These are phyloP conservation scores for Ceratoteleas bidentatus DNA, from an alignment of 1,140 invertebrate genomes.

Conservation along the genomic window DNA sequence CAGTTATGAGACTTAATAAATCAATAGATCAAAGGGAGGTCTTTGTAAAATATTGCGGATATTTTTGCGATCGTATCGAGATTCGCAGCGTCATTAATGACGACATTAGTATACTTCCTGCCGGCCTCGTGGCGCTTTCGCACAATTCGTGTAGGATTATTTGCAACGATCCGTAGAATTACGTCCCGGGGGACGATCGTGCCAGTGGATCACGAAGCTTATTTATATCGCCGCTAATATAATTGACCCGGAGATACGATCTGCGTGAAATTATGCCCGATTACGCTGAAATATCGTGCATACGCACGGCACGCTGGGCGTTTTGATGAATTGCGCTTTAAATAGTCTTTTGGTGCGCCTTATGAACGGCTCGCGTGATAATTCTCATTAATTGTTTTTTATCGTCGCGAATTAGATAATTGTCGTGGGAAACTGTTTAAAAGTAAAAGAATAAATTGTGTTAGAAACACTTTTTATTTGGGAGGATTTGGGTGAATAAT, in stretches of 20 bases:
- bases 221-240: constrained; percentile 49
- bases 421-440: constrained; percentile 34
- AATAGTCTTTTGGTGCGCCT: constrained; percentile 27
- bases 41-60: constrained; percentile 21
- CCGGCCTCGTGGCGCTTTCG: constrained; percentile 32
- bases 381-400: constrained; percentile 33
- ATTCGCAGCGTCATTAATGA: constrained; percentile 33
- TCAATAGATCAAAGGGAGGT: constrained; percentile 27
- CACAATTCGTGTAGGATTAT: constrained; percentile 33
- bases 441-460: too few relatives aligned
- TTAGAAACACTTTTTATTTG: too few relatives aligned
- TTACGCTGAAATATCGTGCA: constrained; percentile 44
- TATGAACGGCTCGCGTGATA: constrained; percentile 43
- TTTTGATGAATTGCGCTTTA: constrained; percentile 42
- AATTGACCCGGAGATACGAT: constrained; percentile 57
- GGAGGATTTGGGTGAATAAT: too few relatives aligned
- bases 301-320: constrained; percentile 29
- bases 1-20: constrained; percentile 18
- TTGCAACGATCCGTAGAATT: constrained; percentile 57
- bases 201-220: constrained; percentile 38
- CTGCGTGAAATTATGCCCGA: constrained; percentile 49
- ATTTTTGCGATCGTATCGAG: constrained; percentile 17
- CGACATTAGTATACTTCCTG: constrained; percentile 35
- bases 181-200: constrained; percentile 29
- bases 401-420: constrained; percentile 2